phyloP scores from a whole-genome alignment of 2,888 invertebrate species.

The Cephalotes varians region DNA sequence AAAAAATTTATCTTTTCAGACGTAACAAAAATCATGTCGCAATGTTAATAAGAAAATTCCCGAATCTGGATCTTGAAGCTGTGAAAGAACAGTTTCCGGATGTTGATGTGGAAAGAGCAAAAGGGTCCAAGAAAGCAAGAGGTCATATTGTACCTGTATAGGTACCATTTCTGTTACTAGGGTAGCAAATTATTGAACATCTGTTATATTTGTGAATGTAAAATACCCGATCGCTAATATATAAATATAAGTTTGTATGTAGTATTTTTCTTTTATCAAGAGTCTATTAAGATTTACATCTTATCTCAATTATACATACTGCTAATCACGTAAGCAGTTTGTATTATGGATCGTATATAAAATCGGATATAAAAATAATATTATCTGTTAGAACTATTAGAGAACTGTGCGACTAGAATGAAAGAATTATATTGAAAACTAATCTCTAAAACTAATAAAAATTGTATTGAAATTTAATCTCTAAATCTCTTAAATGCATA shows the following conservation, averaged over 20 bases:
- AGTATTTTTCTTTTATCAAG: not conserved
- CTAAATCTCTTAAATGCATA: not conserved
- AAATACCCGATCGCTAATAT: not conserved
- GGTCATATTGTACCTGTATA: constrained; percentile 88
- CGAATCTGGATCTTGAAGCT: constrained; percentile 90
- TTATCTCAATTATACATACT: not conserved
- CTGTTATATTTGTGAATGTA: constrained; percentile 8
- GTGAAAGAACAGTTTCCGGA: constrained; percentile 91
- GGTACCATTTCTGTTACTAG: constrained; percentile 22
- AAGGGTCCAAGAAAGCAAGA: constrained; percentile 87
- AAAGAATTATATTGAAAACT: not conserved
- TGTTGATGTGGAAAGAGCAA: constrained; percentile 91
- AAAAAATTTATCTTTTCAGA: constrained; percentile 77
- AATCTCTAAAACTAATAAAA: too few species aligned
- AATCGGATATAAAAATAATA: constrained; percentile 2
- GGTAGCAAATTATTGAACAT: constrained; percentile 11
- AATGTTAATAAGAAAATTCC: constrained; percentile 89
- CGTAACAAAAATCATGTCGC: constrained; percentile 78
- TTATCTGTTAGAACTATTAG: not conserved
- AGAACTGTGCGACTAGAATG: not conserved
- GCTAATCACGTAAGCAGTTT: not conserved
- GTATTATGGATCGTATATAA: not conserved
- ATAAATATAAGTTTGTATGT: not conserved
- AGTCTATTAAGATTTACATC: not conserved
- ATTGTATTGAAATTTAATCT: constrained; percentile 1